Evolutionary conservation across 2,888 invertebrate species (phyloP).

Genomic region (Girardia tigrina): DNA sequence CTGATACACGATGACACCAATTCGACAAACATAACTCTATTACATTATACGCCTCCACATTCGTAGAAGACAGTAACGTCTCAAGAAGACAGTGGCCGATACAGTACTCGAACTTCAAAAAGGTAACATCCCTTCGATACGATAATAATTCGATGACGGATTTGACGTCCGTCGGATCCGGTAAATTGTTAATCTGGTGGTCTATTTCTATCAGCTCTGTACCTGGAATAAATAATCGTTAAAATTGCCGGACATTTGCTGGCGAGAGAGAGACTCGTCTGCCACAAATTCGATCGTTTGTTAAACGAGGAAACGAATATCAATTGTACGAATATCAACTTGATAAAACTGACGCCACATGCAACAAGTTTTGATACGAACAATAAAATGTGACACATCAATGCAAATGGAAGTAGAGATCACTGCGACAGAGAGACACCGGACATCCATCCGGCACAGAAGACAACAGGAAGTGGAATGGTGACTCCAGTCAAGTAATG

Average conservation of each 20-base stretch:
- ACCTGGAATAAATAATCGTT: slow-evolving; percentile 39
- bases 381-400: too few species aligned
- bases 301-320: too few species aligned
- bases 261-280: too few species aligned
- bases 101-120: slow-evolving; percentile 48
- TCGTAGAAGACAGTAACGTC: slow-evolving; percentile 47
- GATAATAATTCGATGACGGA: slow-evolving; percentile 43
- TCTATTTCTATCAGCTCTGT: slow-evolving; percentile 48
- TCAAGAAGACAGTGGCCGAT: slow-evolving; percentile 46
- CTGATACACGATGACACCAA: slow-evolving; percentile 39
- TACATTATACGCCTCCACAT: slow-evolving; percentile 45
- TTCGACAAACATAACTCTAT: neutral
- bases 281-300: too few species aligned
- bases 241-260: too few species aligned
- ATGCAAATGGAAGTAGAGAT: too few species aligned
- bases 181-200: slow-evolving; percentile 45
- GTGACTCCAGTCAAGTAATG: too few species aligned
- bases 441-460: too few species aligned
- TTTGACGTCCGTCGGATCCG: slow-evolving; percentile 41
- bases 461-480: too few species aligned
- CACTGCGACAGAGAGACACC: too few species aligned
- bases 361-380: too few species aligned
- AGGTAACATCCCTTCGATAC: slow-evolving; percentile 46
- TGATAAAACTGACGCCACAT: neutral
- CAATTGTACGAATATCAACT: neutral